Base-by-base conservation (phyloP, 2,888 invertebrate species). In the Torymus texanus region DNA sequence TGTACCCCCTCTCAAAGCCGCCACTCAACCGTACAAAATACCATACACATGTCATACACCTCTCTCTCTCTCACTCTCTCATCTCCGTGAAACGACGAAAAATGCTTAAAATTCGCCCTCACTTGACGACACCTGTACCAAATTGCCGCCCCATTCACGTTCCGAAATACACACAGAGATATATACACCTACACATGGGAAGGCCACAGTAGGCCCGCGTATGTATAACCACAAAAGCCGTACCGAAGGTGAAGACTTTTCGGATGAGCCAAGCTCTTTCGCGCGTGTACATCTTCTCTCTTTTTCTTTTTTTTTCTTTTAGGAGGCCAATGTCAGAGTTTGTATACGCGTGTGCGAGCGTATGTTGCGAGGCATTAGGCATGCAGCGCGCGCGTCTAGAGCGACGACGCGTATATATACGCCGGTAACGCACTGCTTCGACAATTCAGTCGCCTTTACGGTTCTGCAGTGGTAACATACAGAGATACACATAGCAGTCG, bases 401-500 rank as follows among this genome's bases (percentile, higher is more conserved):
- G 8, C 58, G 50, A 5, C 83, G 82, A 82, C 79, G 86, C 82
- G 86, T 89, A 88, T 89, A 89, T 88, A 89, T 79, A 81, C 62
- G 87, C 84, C 83, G 82, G 76, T 82, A 75, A 41, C 77, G 82
- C 73, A 78, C 80, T 80, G 78, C 84, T 84, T 84, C 74, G 78
- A 84, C 86, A 85, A 88, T 89, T 41, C 89, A 90, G 89, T 90
- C 86, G 85, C 86, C 85, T 85, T 83, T 78, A 86, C 82, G 85
- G 85, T 85, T n/a, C 58, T 55, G 8, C 56, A 75, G 50, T 14
- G 72, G 56, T 14, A 14, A 55, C 62, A 18, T 21, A 18, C 51
- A 80, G 41, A 41, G 41, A 41, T 41, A 41, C 41, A 41, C 41
- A 41, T 0, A 41, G 41, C 41, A 41, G 41, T 41, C 41, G 41